A percentile compares a stretch with the other conserved stretches of the same genome.
phyloP scores from a whole-genome alignment of 1,140 invertebrate species.

The Archivesica marissinica region DNA sequence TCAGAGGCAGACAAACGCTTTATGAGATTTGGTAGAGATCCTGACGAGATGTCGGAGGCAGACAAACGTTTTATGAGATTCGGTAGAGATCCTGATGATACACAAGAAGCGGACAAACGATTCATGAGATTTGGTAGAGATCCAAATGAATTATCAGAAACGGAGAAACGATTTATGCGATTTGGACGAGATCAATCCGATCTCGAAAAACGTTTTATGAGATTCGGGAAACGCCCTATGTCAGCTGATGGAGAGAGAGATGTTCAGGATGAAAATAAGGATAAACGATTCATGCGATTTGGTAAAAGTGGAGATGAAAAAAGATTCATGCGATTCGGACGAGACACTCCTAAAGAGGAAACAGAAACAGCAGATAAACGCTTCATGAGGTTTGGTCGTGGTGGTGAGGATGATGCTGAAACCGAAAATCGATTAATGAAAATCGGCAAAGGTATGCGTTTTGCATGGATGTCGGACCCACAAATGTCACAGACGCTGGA shows the following conservation, averaged over 20 bases:
- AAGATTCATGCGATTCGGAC: slow-evolving; percentile 71
- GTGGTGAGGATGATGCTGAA: slow-evolving; percentile 2
- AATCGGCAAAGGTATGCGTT: slow-evolving; percentile 66
- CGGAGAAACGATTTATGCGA: slow-evolving; percentile 76
- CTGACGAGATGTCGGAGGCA: slow-evolving; percentile 38
- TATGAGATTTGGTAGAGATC: slow-evolving; percentile 67
- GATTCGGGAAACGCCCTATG: slow-evolving; percentile 71
- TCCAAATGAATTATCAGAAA: slow-evolving; percentile 54
- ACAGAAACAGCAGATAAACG: slow-evolving; percentile 35
- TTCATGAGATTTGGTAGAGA: slow-evolving; percentile 75
- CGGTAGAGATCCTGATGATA: slow-evolving; percentile 55
- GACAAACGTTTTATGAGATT: slow-evolving; percentile 66
- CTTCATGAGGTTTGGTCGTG: slow-evolving; percentile 77
- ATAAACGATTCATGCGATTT: slow-evolving; percentile 74
- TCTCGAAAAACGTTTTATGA: slow-evolving; percentile 76
- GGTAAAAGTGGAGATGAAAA: slow-evolving; percentile 67
- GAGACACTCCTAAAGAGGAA: slow-evolving; percentile 55
- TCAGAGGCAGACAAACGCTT: slow-evolving; percentile 66
- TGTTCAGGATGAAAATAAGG: slow-evolving; percentile 50
- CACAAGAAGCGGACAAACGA: slow-evolving; percentile 55
- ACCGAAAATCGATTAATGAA: slow-evolving; percentile 75
- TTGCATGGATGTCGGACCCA: no score
- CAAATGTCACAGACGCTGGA: no score
- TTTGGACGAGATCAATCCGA: slow-evolving; percentile 68
- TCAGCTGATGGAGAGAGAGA: slow-evolving; percentile 42